Base-by-base conservation (phyloP, 2,888 invertebrate species). In the Orthosia incerta region DNA sequence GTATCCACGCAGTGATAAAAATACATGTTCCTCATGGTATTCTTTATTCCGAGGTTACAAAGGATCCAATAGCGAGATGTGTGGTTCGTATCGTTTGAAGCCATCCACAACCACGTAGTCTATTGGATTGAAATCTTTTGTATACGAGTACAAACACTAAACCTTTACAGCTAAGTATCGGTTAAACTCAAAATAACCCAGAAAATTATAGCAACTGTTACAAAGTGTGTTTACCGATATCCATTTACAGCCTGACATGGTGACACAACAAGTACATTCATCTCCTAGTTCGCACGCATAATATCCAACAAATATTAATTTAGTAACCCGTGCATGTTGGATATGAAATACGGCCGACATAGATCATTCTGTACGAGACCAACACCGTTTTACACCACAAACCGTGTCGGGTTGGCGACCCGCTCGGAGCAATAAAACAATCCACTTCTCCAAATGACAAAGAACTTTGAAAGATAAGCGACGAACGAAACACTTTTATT, bases 371-470 rank as follows among this genome's bases (percentile, higher is more conserved):
- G 56, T 71, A 67, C 61, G 50, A 48, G 39, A 50, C 74, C 56
- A 31, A 63, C 73, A 82, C 56, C 75, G 66, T 81, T 82, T 71
- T 79, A 82, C 80, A 79, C 68, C 70, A 79, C 82, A 79, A 82
- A 81, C 68, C 67, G 80, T 82, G 82, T 81, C 82, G 74, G 80
- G 74, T 74, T 71, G 74, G 80, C 75, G 79, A 81, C 75, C 79
- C 79, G 83, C 62, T 70, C 65, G 55, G 56, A 68, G 79, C 79
- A 81, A 81, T 81, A 81, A 81, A 81, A 81, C 80, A 79, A 81
- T 82, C 74, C 79, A 82, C 74, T 81, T 64, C 79, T 81, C 80
- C 79, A 75, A 81, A 81, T 81, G 82, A 82, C 80, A 74, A 76
- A 77, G 77, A 76, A 80, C 74, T 82, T 70, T 65, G 56, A 46